These are phyloP conservation scores for Periparus ater DNA, from an alignment of 2,797 vertebrate species.

Conservation along the genomic window DNA sequence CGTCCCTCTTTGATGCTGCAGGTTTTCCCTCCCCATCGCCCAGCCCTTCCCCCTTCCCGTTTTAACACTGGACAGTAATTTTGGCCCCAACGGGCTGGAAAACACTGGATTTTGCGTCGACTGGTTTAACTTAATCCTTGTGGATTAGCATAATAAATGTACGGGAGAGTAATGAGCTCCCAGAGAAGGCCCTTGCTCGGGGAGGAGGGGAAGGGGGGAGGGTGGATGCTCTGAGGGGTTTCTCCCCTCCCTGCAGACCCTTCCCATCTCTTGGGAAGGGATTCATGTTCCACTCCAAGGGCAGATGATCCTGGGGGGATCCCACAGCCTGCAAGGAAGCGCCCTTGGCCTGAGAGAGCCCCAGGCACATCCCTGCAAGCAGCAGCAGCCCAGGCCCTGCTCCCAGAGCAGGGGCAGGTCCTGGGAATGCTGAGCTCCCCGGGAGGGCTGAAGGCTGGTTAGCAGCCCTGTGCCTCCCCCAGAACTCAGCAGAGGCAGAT, in stretches of 20 bases:
- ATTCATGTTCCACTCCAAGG: rapidly evolving
- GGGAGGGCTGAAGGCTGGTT: rapidly evolving
- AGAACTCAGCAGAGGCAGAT: neutral
- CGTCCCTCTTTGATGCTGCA: rapidly evolving
- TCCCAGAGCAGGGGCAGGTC: too few relatives aligned
- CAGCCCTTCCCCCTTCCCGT: rapidly evolving
- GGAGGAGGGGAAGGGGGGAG: neutral
- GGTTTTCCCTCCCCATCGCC: rapidly evolving
- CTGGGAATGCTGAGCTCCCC: neutral
- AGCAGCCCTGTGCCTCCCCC: neutral
- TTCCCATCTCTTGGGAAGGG: neutral
- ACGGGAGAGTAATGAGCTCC: neutral
- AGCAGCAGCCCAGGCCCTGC: neutral
- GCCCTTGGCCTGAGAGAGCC: rapidly evolving
- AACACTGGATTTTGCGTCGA: neutral
- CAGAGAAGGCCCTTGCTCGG: rapidly evolving
- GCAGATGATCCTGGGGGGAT: neutral
- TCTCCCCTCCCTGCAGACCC: neutral
- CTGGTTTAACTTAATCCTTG: slow-evolving; percentile 61
- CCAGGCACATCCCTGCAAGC: neutral
- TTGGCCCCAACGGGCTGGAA: slow-evolving; percentile 37
- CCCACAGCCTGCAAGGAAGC: neutral
- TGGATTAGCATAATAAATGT: slow-evolving; percentile 75
- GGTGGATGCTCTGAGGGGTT: neutral
- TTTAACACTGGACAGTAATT: slow-evolving; percentile 68